Conservation (phyloP, 2,113 vertebrate genomes). For the Aptenodytes forsteri region DNA sequence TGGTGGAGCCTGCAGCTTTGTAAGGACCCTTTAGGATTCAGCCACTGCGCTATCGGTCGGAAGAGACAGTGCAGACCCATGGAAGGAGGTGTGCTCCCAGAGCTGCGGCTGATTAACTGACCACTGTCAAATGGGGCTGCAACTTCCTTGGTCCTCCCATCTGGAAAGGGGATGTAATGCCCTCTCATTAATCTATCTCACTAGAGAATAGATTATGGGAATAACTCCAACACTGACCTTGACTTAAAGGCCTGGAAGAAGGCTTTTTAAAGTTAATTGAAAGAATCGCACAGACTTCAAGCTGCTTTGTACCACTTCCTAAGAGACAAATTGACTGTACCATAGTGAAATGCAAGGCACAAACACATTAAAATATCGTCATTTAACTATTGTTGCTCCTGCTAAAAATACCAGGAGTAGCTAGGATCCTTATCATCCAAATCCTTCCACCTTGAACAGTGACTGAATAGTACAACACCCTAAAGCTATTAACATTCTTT, state of each 20-base stretch:
- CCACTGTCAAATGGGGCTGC: not conserved
- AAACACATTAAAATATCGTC: not conserved
- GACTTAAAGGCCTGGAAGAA: not conserved
- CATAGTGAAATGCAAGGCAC: not conserved
- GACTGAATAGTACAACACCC: not conserved
- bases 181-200: not conserved
- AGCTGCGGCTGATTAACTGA: not conserved
- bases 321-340: not conserved
- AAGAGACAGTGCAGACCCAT: not conserved
- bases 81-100: not conserved
- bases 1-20: not conserved
- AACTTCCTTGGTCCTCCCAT: not conserved
- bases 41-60: rapidly evolving
- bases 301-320: not conserved
- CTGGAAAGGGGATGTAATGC: not conserved
- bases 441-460: slow-evolving; percentile 6
- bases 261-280: not conserved
- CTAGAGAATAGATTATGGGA: not conserved
- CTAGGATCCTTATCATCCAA: not conserved
- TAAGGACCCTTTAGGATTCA: not conserved
- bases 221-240: not conserved
- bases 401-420: not conserved
- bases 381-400: slow-evolving; percentile 4
- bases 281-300: not conserved
- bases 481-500: slow-evolving; percentile 26